Conservation (phyloP, 2,797 vertebrate species). For the Borostomias antarcticus region DNA sequence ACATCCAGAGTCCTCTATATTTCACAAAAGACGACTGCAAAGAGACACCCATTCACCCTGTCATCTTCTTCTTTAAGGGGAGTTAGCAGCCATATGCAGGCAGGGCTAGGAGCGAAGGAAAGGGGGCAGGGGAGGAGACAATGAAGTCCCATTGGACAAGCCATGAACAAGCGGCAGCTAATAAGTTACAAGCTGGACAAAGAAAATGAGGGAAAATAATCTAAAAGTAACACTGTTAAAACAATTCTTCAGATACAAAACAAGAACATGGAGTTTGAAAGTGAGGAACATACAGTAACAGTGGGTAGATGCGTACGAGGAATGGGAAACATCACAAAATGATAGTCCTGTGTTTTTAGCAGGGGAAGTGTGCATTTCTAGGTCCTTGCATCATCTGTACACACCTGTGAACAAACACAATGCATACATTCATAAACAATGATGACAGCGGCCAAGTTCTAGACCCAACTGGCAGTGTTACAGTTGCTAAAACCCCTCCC, state of each 20-base stretch:
- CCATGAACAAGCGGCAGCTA: constrained; percentile 15
- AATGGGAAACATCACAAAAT: constrained; percentile 18
- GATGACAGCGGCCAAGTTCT: constrained; percentile 17
- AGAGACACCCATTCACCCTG: not conserved
- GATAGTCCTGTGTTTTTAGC: constrained; percentile 31
- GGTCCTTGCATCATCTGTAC: constrained; percentile 3
- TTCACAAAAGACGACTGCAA: not conserved
- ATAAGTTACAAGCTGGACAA: constrained; percentile 40
- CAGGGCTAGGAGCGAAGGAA: constrained; percentile 12
- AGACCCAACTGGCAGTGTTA: constrained; percentile 73
- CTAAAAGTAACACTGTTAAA: constrained; percentile 9
- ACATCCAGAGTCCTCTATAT: constrained; percentile 37
- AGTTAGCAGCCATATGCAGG: constrained; percentile 41
- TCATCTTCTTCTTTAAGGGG: constrained; percentile 21
- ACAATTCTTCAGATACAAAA: constrained; percentile 26
- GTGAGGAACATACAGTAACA: constrained; percentile 8
- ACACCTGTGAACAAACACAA: not conserved
- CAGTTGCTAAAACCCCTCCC: constrained; percentile 39
- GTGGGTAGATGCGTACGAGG: constrained; percentile 19
- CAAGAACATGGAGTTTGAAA: constrained; percentile 39
- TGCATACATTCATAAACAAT: constrained; percentile 18
- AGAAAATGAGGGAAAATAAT: not conserved
- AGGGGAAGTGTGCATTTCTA: constrained; percentile 41
- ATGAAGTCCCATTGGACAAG: not conserved
- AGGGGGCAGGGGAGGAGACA: not conserved